These are phyloP conservation scores for Bagarius yarrelli DNA, from an alignment of 2,113 vertebrate genomes.

Conservation along the genomic window DNA sequence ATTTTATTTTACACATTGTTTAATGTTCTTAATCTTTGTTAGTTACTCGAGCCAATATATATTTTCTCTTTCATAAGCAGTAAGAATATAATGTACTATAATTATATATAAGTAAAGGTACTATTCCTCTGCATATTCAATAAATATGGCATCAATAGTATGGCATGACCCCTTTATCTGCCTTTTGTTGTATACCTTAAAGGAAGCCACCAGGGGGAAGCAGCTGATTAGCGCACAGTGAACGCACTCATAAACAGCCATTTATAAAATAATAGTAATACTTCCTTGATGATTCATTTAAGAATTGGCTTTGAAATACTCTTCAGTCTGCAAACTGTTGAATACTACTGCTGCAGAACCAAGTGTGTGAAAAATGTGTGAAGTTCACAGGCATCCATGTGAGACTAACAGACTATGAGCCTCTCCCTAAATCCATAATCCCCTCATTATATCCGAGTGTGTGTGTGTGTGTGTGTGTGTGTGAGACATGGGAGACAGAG, in stretches of 20 bases:
- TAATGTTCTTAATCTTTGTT: slow-evolving; percentile 3
- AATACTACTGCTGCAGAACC: slow-evolving; percentile 6
- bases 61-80: not conserved
- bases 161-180: not conserved
- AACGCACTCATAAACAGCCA: not conserved
- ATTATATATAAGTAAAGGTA: slow-evolving; percentile 11
- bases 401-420: slow-evolving; percentile 51
- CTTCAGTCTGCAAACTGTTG: not conserved
- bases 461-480: slow-evolving; percentile 35
- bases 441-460: slow-evolving; percentile 35
- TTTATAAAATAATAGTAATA: too few species aligned
- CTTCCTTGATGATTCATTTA: not conserved
- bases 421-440: slow-evolving; percentile 52
- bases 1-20: slow-evolving; percentile 3
- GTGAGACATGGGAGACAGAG: slow-evolving; percentile 48
- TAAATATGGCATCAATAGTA: slow-evolving; percentile 9
- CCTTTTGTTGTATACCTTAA: not conserved
- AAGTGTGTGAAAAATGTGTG: slow-evolving; percentile 47
- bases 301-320: not conserved
- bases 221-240: not conserved
- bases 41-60: not conserved
- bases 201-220: slow-evolving; percentile 45
- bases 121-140: slow-evolving; percentile 3
- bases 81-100: not conserved
- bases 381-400: slow-evolving; percentile 48